phyloP scores from a whole-genome alignment of 2,797 vertebrate genomes.

The Muscicapa comitata region DNA sequence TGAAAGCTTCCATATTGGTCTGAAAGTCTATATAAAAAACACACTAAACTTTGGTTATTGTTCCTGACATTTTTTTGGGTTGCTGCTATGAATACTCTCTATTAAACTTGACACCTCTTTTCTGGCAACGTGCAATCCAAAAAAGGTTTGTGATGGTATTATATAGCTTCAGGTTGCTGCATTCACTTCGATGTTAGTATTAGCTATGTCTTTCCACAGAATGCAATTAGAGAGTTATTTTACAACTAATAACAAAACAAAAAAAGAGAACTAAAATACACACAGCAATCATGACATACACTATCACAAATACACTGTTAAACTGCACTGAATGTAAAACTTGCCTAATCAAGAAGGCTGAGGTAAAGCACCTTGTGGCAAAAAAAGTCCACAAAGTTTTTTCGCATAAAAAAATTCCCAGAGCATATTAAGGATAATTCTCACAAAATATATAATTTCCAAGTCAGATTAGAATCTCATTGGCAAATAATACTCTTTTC shows the following conservation, averaged over 20 bases:
- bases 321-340: background rate
- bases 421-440: background rate
- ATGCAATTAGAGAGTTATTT: conserved; percentile 7
- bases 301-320: background rate
- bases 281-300: background rate
- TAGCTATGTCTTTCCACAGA: background rate
- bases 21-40: background rate
- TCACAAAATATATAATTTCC: background rate
- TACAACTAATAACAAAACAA: background rate
- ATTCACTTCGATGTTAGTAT: background rate
- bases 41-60: background rate
- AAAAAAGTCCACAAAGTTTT: background rate
- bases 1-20: background rate
- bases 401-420: background rate
- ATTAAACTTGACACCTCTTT: background rate
- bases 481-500: background rate
- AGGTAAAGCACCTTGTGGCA: background rate
- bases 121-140: background rate
- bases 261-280: background rate
- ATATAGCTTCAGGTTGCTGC: background rate
- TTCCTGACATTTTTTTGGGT: background rate
- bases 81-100: background rate
- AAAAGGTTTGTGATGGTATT: background rate
- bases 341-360: background rate
- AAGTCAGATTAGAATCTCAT: background rate